Evolutionary conservation across 2,113 vertebrate genomes (phyloP).

Genomic region (Oxygymnocypris stewartii): DNA sequence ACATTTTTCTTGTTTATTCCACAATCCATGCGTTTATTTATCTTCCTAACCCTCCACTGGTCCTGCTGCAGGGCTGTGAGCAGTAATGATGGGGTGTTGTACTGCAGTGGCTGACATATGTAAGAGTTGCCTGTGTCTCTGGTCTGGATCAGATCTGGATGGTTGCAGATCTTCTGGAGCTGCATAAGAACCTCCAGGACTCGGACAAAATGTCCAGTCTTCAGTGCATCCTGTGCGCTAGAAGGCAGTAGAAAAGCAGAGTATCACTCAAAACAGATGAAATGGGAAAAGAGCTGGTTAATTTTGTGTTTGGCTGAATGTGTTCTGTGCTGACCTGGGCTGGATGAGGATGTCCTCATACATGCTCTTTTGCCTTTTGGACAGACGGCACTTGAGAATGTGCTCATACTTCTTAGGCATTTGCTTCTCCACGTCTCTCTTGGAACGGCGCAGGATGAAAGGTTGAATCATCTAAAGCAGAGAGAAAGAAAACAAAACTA

Average conservation of each 20-base stretch:
- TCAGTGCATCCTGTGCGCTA: constrained; percentile 89
- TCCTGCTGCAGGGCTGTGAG: constrained; percentile 78
- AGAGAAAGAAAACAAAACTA: background rate
- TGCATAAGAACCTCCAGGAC: constrained; percentile 91
- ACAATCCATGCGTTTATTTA: background rate
- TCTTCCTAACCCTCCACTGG: constrained; percentile 76
- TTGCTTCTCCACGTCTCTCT: constrained; percentile 92
- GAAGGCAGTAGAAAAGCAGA: constrained; percentile 32
- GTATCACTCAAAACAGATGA: background rate
- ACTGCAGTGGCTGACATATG: constrained; percentile 78
- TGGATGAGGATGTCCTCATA: constrained; percentile 91
- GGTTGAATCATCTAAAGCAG: constrained; percentile 87
- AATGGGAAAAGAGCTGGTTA: background rate
- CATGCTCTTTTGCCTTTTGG: constrained; percentile 84
- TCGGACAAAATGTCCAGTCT: constrained; percentile 91
- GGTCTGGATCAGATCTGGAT: constrained; percentile 85
- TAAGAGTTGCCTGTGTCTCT: constrained; percentile 78
- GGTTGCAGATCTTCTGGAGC: constrained; percentile 89
- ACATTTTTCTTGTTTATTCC: background rate
- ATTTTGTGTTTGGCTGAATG: background rate
- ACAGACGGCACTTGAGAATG: constrained; percentile 90
- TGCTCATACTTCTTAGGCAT: constrained; percentile 91
- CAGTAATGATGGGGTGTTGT: constrained; percentile 81
- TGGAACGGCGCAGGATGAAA: constrained; percentile 89
- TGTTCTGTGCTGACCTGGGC: constrained; percentile 74